Evolutionary conservation across 2,888 invertebrate genomes (phyloP).

Genomic region (Trissolcus japonicus): DNA sequence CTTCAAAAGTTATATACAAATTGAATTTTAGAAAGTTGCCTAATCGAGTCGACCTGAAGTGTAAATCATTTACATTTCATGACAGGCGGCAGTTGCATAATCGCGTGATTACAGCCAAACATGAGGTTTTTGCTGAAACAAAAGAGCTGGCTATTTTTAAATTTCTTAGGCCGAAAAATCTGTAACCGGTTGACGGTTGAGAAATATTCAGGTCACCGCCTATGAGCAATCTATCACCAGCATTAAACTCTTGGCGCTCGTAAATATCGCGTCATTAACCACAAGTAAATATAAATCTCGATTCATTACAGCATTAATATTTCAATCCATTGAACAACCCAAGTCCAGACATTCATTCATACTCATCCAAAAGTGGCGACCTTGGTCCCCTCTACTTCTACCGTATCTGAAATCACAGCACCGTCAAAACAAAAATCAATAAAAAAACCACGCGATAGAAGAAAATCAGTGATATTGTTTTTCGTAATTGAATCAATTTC

Average conservation of each 20-base stretch:
- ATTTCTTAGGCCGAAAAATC: too few relatives aligned
- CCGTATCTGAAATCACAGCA: background rate
- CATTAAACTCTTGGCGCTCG: slow-evolving; percentile 20
- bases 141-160: too few relatives aligned
- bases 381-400: slow-evolving; percentile 19
- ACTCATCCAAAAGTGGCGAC: slow-evolving; percentile 32
- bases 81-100: too few relatives aligned
- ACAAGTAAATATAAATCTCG: slow-evolving; percentile 37
- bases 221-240: slow-evolving; percentile 16
- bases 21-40: too few relatives aligned
- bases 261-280: slow-evolving; percentile 31
- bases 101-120: too few relatives aligned
- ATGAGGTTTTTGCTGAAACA: too few relatives aligned
- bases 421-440: too few relatives aligned
- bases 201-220: slow-evolving; percentile 12
- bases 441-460: too few relatives aligned
- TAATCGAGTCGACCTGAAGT: background rate
- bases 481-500: slow-evolving; percentile 8
- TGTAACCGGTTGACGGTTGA: background rate
- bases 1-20: too few relatives aligned
- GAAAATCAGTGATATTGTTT: too few relatives aligned
- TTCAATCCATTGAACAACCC: slow-evolving; percentile 40
- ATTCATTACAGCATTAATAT: slow-evolving; percentile 34
- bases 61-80: background rate
- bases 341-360: slow-evolving; percentile 27